These are phyloP conservation scores for Scaptodrosophila lebanonensis DNA, from an alignment of 1,140 invertebrate genomes.

Conservation along the genomic window DNA sequence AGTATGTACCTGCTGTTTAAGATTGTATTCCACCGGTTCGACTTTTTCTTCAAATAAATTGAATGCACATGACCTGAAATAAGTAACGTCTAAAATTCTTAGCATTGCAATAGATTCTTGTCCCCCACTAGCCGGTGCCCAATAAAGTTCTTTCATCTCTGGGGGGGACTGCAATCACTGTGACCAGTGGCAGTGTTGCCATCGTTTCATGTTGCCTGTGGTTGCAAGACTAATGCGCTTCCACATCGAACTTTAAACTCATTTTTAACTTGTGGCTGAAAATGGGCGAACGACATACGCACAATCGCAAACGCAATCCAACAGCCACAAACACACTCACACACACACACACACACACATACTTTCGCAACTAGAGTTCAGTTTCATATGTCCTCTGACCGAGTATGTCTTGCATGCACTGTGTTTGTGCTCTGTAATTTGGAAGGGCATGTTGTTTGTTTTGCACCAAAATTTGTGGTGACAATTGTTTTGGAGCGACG, in stretches of 20 bases:
- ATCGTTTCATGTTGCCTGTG: slow-evolving; percentile 28
- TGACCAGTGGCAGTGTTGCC: not conserved
- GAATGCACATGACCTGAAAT: too few species aligned
- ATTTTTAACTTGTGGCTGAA: slow-evolving; percentile 45
- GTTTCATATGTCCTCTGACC: slow-evolving; percentile 42
- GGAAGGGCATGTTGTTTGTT: slow-evolving; percentile 44
- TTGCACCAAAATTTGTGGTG: slow-evolving; percentile 57
- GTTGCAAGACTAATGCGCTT: slow-evolving; percentile 49
- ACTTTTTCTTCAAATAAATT: too few species aligned
- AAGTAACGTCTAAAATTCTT: too few species aligned
- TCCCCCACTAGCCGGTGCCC: too few species aligned
- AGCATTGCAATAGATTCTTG: too few species aligned
- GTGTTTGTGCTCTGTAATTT: slow-evolving; percentile 50
- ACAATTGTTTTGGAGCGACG: slow-evolving; percentile 59
- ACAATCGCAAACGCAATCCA: too few species aligned
- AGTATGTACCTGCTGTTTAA: too few species aligned
- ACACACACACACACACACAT: slow-evolving; percentile 4
- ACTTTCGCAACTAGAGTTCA: slow-evolving; percentile 7
- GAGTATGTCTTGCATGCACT: slow-evolving; percentile 34
- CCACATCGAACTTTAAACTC: slow-evolving; percentile 59
- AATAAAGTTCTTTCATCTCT: not conserved
- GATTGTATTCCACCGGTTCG: too few species aligned
- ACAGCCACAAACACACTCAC: slow-evolving; percentile 16
- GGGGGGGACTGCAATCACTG: slow-evolving; percentile 29
- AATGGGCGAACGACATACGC: too few species aligned